phyloP scores from a whole-genome alignment of 2,888 invertebrate species.

The Ichneumon xanthorius region DNA sequence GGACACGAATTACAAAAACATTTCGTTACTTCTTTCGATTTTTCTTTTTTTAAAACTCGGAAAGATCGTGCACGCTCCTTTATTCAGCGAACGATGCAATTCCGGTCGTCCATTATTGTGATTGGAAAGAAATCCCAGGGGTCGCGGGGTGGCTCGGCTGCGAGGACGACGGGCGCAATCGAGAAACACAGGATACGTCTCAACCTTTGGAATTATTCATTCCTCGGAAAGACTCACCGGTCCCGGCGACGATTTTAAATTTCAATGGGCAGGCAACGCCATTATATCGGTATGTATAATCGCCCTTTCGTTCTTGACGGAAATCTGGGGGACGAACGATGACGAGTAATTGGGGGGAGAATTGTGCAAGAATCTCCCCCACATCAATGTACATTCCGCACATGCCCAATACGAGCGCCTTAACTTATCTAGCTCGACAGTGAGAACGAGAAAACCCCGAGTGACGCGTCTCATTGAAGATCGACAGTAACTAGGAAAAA shows the following conservation, averaged over 20 bases:
- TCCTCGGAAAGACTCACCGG: slow-evolving; percentile 5
- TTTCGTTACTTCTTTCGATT: slow-evolving; percentile 25
- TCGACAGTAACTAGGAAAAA: background rate
- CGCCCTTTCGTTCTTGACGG: background rate
- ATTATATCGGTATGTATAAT: slow-evolving; percentile 35
- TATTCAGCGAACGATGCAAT: slow-evolving; percentile 40
- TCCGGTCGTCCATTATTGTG: slow-evolving; percentile 51
- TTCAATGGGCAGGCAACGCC: slow-evolving; percentile 31
- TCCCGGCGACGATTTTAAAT: slow-evolving; percentile 13
- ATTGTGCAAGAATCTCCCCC: background rate
- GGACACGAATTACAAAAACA: slow-evolving; percentile 41
- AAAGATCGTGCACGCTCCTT: slow-evolving; percentile 45
- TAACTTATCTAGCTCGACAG: background rate
- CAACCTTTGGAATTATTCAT: slow-evolving; percentile 51
- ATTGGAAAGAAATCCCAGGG: slow-evolving; percentile 49
- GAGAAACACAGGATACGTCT: slow-evolving; percentile 35
- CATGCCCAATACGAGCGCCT: background rate
- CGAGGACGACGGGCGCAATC: slow-evolving; percentile 1
- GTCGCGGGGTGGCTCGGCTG: background rate
- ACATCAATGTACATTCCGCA: background rate
- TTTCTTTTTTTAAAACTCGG: slow-evolving; percentile 18
- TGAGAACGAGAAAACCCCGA: slow-evolving; percentile 9
- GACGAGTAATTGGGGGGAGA: background rate
- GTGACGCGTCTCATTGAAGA: background rate
- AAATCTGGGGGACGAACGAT: background rate